A percentile compares a stretch with the other conserved stretches of the same genome.
These are phyloP conservation scores for Drosophila robusta DNA, from an alignment of 2,888 invertebrate species.

Conservation along the genomic window DNA sequence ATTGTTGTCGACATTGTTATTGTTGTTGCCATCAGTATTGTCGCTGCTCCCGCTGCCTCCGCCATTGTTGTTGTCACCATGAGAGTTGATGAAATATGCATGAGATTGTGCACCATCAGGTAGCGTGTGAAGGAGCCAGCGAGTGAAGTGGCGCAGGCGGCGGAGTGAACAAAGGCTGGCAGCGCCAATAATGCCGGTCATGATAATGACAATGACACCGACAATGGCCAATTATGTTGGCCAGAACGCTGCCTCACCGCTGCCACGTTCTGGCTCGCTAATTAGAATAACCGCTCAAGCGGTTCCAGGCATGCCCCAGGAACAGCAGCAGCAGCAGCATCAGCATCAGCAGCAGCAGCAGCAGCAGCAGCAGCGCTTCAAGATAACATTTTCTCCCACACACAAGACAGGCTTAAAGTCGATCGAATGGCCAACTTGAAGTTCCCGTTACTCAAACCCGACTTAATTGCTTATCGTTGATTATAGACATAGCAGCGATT, in stretches of 20 bases:
- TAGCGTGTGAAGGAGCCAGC: constrained; percentile 1
- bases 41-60: constrained; percentile 7
- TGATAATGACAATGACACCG: constrained; percentile 75
- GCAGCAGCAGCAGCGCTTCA: background rate
- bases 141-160: background rate
- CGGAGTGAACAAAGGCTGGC: constrained; percentile 10
- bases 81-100: constrained; percentile 72
- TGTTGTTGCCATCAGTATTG: constrained; percentile 19
- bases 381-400: background rate
- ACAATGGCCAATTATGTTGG: constrained; percentile 58
- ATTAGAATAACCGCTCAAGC: constrained; percentile 51
- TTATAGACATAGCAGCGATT: too few species aligned
- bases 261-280: constrained; percentile 19
- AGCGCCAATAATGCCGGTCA: constrained; percentile 58
- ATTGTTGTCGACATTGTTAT: constrained; percentile 44
- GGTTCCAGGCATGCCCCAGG: constrained; percentile 7
- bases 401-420: constrained; percentile 1
- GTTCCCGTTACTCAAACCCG: constrained; percentile 20
- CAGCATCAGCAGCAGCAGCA: background rate
- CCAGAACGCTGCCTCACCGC: constrained; percentile 31
- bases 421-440: constrained; percentile 1
- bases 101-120: constrained; percentile 46
- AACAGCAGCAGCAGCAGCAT: background rate
- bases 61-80: constrained; percentile 46
- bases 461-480: too few species aligned